A percentile compares a stretch with the other conserved stretches of the same genome.
These are phyloP conservation scores for Tenthredo scrophulariae DNA, from an alignment of 2,888 invertebrate genomes.

Conservation along the genomic window DNA sequence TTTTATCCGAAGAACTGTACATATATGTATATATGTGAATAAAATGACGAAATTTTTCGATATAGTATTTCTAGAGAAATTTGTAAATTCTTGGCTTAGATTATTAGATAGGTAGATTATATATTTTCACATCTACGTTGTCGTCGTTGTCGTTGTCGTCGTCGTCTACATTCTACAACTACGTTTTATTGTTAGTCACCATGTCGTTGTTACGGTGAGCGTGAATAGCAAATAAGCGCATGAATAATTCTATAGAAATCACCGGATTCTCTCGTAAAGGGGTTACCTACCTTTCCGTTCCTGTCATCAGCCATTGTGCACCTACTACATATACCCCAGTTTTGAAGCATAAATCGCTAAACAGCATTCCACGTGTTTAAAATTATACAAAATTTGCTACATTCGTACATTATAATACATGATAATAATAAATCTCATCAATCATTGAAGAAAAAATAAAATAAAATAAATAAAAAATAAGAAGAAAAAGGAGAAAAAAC, in stretches of 20 bases:
- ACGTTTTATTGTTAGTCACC: conserved; percentile 23
- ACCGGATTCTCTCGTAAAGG: conserved; percentile 24
- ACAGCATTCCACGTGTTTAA: neutral
- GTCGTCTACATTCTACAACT: too few relatives aligned
- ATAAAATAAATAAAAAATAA: neutral
- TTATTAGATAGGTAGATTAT: neutral
- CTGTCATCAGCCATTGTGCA: conserved; percentile 9
- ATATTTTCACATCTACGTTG: neutral
- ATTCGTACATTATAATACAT: neutral
- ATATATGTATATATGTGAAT: too few relatives aligned
- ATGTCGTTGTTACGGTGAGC: neutral
- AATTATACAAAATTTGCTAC: neutral
- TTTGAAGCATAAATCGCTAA: conserved; percentile 24
- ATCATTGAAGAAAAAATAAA: neutral
- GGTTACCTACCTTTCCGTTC: conserved; percentile 41
- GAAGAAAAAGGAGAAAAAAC: neutral
- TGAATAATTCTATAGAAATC: conserved; percentile 50
- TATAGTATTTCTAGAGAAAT: too few relatives aligned
- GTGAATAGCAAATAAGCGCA: conserved; percentile 51
- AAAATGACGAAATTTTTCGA: too few relatives aligned
- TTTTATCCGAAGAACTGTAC: too few relatives aligned
- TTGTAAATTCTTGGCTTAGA: neutral
- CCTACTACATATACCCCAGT: neutral
- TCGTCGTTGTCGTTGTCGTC: neutral
- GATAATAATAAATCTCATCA: neutral